Evolutionary conservation across 35 echinoderm and acorn worm genomes (phyloP).

Genomic region (Acanthaster planci): DNA sequence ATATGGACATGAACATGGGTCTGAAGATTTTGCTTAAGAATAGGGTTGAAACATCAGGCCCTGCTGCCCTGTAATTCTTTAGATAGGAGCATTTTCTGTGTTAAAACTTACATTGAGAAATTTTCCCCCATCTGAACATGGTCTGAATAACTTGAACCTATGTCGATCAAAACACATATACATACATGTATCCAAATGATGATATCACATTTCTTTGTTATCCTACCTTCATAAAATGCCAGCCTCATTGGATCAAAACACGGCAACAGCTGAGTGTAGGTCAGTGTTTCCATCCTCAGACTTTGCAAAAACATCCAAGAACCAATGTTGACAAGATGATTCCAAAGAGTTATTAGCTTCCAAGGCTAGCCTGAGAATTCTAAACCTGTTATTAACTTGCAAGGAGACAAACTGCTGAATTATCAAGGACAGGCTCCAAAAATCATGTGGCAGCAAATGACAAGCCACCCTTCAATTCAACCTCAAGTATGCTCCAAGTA

Average conservation of each 20-base stretch:
- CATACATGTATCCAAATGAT: not conserved
- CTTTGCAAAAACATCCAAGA: not conserved
- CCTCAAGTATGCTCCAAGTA: too few species aligned
- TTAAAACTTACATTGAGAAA: too few species aligned
- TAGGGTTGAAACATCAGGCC: too few species aligned
- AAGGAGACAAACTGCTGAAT: not conserved
- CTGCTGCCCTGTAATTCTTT: too few species aligned
- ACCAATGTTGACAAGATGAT: not conserved
- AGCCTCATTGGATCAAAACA: conserved; percentile 42
- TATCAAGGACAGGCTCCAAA: not conserved
- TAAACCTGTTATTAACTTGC: not conserved
- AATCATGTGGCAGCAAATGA: not conserved
- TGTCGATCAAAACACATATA: too few species aligned
- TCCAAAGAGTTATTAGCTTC: not conserved
- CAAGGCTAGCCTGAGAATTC: not conserved
- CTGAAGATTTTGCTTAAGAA: too few species aligned
- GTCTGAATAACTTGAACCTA: too few species aligned
- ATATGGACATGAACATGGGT: too few species aligned
- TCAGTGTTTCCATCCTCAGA: conserved; percentile 45
- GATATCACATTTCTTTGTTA: not conserved
- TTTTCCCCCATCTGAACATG: too few species aligned
- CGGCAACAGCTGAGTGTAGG: conserved; percentile 39
- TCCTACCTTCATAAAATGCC: conserved; percentile 40
- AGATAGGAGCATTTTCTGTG: too few species aligned
- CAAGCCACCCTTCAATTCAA: not conserved